Evolutionary conservation across 2,113 vertebrate species (phyloP), one percentile per base, ranked within the genome.

Genomic region (Plestiodon gilberti): DNA sequence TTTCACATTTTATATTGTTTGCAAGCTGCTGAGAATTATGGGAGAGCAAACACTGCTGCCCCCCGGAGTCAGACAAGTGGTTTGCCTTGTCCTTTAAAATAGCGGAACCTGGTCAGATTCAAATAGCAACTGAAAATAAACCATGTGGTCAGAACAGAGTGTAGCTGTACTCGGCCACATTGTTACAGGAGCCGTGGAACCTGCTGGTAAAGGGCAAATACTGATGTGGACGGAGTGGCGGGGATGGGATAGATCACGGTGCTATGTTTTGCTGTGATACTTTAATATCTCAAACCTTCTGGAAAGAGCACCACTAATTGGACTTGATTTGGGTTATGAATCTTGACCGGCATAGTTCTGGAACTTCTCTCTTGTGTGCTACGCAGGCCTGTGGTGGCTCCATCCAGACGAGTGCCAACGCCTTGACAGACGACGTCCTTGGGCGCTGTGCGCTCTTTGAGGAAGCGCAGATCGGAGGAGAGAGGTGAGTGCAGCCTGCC

Each of bases 381-480:
- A 0, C 62, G 35, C 92, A 99, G 99, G 99, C 98, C 64, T 99
- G 99, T 0, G 99, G 99, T 0, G 99, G 99, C 81, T 99, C 99
- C 83, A 99, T 99, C 92, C 99, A 99, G 97, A 99, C 98, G 0
- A 98, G 98, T 22, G 98, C 98, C 10, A 95, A 96, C 3, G 89
- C 97, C 33, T 86, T 99, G 87, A 95, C 96, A 0, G 92, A 97
- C 0, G 98, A 98, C 3, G 98, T 99, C 10, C 95, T 99, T 90
- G 99, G 99, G n/a, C 88, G n/a, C 81, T 99, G 99, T 4, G 97
- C 97, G 13, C 87, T 98, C 23, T 99, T 99, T 18, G 99, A 99
- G 93, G 99, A 99, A 93, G 95, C 97, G 25, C 99, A 99, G 95
- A 97, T 99, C 82, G 99, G 99, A 94, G 98, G 99, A 76, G 99